A percentile compares a stretch with the other conserved stretches of the same genome.
Evolutionary conservation across 2,888 invertebrate species (phyloP).

Genomic region (Lasius fuliginosus): DNA sequence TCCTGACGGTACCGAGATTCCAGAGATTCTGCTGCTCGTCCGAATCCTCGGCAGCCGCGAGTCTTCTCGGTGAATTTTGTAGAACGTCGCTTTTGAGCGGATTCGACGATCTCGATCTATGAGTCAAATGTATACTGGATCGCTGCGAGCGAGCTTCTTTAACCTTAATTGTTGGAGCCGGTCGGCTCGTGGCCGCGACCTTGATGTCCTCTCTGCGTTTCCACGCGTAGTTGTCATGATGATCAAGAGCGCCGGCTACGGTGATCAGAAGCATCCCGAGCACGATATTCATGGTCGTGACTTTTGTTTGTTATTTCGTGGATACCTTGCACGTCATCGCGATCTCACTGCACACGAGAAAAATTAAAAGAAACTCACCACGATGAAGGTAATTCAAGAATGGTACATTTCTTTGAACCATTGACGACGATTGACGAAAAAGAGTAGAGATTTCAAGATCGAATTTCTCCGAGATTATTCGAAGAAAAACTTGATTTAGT

Average conservation of each 20-base stretch:
- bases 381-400: background rate
- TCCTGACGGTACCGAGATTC: background rate
- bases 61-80: slow-evolving; percentile 26
- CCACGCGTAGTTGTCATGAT: slow-evolving; percentile 41
- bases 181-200: slow-evolving; percentile 46
- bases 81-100: background rate
- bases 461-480: slow-evolving; percentile 18
- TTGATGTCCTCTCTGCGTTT: slow-evolving; percentile 47
- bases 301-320: slow-evolving; percentile 38
- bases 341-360: slow-evolving; percentile 19
- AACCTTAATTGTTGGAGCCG: slow-evolving; percentile 33
- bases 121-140: background rate
- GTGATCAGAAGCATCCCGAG: slow-evolving; percentile 33
- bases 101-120: slow-evolving; percentile 21
- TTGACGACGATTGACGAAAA: background rate
- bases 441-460: background rate
- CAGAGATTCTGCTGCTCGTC: slow-evolving; percentile 10
- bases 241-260: slow-evolving; percentile 44
- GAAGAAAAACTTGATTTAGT: slow-evolving; percentile 28
- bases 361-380: background rate
- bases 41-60: slow-evolving; percentile 15
- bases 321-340: slow-evolving; percentile 16
- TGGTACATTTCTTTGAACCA: background rate
- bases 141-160: slow-evolving; percentile 37
- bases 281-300: slow-evolving; percentile 55